A percentile compares a stretch with the other conserved stretches of the same genome.
Conservation (phyloP, 2,113 vertebrate species). For the Nannospalax galili region DNA sequence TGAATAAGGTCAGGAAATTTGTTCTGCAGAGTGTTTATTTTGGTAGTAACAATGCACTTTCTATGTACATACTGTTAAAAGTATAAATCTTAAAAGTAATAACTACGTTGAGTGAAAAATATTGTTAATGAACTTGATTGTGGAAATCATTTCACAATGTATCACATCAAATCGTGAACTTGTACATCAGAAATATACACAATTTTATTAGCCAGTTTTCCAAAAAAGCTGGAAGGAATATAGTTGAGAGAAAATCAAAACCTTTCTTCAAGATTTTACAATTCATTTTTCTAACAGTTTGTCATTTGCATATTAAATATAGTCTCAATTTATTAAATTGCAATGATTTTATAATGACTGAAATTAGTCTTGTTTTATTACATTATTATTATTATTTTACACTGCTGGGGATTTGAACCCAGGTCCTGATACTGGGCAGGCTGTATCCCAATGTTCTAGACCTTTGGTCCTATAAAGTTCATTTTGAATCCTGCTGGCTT, state of each 20-base stretch:
- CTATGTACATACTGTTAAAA: not conserved
- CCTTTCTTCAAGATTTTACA: not conserved
- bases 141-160: no score
- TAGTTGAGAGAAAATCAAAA: not conserved
- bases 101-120: no score
- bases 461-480: not conserved
- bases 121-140: not conserved
- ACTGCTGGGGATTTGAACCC: not conserved
- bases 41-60: not conserved
- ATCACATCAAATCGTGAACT: not conserved
- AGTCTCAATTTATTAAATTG: not conserved
- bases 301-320: not conserved
- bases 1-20: not conserved
- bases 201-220: not conserved
- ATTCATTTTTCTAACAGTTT: not conserved
- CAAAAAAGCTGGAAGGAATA: accelerated
- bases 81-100: not conserved
- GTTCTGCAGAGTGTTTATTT: not conserved
- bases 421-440: not conserved
- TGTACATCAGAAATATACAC: not conserved
- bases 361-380: not conserved
- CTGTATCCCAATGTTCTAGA: not conserved
- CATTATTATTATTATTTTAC: not conserved
- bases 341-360: not conserved
- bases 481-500: not conserved